phyloP scores from a whole-genome alignment of 2,888 invertebrate genomes.

The Conchocele bisecta region DNA sequence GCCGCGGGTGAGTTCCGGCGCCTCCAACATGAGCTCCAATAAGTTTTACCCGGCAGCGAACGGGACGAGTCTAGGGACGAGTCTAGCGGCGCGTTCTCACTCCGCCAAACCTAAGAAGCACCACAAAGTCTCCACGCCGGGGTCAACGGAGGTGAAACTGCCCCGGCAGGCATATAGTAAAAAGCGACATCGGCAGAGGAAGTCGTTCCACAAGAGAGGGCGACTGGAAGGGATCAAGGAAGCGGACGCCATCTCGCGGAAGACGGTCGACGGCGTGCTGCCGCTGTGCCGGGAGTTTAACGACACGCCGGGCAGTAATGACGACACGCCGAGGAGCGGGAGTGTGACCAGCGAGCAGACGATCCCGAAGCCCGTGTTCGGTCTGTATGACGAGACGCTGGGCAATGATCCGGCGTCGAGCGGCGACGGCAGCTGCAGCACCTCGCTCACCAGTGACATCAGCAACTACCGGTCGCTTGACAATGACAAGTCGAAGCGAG shows the following conservation, averaged over 20 bases:
- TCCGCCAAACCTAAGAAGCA: neutral
- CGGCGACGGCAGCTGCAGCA: slow-evolving; percentile 41
- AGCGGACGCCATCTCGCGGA: slow-evolving; percentile 64
- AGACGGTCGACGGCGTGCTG: slow-evolving; percentile 48
- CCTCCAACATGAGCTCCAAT: neutral
- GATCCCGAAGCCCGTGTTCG: slow-evolving; percentile 37
- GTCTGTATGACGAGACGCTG: slow-evolving; percentile 24
- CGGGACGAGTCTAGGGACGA: neutral
- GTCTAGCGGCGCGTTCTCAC: neutral
- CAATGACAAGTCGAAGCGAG: slow-evolving; percentile 45
- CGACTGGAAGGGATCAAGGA: slow-evolving; percentile 63
- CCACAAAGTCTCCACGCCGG: slow-evolving; percentile 22
- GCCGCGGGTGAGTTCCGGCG: neutral
- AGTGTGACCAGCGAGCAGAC: slow-evolving; percentile 54
- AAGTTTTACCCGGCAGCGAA: neutral
- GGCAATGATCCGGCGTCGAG: slow-evolving; percentile 25
- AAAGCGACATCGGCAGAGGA: slow-evolving; percentile 33
- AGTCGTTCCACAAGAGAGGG: slow-evolving; percentile 30
- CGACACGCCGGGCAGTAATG: slow-evolving; percentile 20
- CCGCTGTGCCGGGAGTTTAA: no score
- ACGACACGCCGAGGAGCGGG: slow-evolving; percentile 48
- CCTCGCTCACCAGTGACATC: slow-evolving; percentile 44
- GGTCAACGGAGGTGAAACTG: slow-evolving; percentile 56
- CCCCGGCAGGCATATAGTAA: slow-evolving; percentile 30
- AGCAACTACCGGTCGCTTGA: slow-evolving; percentile 41